Percentiles rank a stretch among this genome's conserved stretches.
Evolutionary conservation across 2,797 vertebrate species (phyloP).

Genomic region (Babyrousa celebensis): DNA sequence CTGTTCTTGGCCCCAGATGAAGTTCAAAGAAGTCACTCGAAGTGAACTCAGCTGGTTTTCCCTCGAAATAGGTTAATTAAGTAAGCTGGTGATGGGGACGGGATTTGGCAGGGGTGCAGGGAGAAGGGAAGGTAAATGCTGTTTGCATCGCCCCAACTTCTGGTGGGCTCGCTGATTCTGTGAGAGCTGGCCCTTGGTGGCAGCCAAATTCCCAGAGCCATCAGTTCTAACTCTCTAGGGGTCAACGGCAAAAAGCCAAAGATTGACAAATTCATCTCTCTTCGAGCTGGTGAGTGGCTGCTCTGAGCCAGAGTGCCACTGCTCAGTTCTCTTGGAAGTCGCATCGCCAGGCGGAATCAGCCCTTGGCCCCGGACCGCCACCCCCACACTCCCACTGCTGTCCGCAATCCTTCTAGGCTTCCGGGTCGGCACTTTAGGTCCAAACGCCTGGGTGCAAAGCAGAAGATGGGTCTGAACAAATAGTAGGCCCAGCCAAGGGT

Average conservation of each 20-base stretch:
- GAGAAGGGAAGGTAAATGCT: background rate
- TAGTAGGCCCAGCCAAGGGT: background rate
- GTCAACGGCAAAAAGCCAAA: constrained; percentile 27
- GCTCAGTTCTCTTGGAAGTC: background rate
- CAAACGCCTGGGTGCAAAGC: background rate
- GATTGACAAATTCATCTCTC: background rate
- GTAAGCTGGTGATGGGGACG: background rate
- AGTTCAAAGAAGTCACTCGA: background rate
- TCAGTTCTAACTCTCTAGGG: background rate
- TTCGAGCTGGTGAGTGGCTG: background rate
- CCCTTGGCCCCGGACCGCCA: background rate
- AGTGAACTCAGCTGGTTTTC: background rate
- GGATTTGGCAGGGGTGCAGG: background rate
- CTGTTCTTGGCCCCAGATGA: background rate
- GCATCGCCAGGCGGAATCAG: background rate
- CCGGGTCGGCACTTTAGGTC: background rate
- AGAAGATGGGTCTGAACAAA: background rate
- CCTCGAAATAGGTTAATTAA: background rate
- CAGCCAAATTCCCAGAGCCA: background rate
- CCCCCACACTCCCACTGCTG: background rate
- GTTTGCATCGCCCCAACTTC: background rate
- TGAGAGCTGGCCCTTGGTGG: background rate
- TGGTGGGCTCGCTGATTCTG: background rate
- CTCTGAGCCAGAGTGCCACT: background rate
- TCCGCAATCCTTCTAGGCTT: background rate